These are phyloP conservation scores for Ariopsis seemanni DNA, from an alignment of 2,113 vertebrate genomes.

Conservation along the genomic window DNA sequence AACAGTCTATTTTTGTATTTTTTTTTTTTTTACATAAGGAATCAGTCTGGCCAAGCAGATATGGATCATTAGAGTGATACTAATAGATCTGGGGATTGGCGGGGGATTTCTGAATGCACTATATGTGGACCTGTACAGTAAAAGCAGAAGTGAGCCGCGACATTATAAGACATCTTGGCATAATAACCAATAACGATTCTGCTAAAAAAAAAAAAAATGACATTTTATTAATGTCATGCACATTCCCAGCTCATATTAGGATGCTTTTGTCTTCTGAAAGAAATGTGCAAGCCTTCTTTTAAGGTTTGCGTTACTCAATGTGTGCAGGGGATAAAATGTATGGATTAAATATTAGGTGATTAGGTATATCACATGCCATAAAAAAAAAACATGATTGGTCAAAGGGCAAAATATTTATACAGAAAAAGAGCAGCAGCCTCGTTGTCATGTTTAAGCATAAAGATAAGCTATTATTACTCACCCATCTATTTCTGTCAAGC, in stretches of 20 bases:
- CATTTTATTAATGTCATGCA: conserved; percentile 63
- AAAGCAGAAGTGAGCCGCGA: conserved; percentile 83
- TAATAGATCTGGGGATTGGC: conserved; percentile 79
- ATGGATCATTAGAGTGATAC: conserved; percentile 83
- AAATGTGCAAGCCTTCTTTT: background rate
- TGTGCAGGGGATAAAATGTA: background rate
- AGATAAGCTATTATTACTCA: background rate
- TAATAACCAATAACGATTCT: conserved; percentile 49
- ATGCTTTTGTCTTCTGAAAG: background rate
- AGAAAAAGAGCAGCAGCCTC: background rate
- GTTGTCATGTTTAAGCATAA: background rate
- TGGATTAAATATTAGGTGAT: background rate
- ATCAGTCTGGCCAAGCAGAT: conserved; percentile 80
- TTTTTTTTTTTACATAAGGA: conserved; percentile 90
- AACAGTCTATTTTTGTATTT: conserved; percentile 71
- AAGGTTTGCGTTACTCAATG: background rate
- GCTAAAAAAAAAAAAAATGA: conserved; percentile 50
- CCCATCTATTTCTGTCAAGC: background rate
- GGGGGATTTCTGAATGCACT: conserved; percentile 80
- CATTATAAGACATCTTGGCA: conserved; percentile 83
- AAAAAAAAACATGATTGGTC: background rate
- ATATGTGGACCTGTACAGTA: conserved; percentile 75
- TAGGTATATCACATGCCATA: background rate
- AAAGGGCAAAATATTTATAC: background rate
- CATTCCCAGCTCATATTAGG: conserved; percentile 37